These are phyloP conservation scores for Thryonomys swinderianus DNA, from an alignment of 2,113 vertebrate genomes.

Conservation along the genomic window DNA sequence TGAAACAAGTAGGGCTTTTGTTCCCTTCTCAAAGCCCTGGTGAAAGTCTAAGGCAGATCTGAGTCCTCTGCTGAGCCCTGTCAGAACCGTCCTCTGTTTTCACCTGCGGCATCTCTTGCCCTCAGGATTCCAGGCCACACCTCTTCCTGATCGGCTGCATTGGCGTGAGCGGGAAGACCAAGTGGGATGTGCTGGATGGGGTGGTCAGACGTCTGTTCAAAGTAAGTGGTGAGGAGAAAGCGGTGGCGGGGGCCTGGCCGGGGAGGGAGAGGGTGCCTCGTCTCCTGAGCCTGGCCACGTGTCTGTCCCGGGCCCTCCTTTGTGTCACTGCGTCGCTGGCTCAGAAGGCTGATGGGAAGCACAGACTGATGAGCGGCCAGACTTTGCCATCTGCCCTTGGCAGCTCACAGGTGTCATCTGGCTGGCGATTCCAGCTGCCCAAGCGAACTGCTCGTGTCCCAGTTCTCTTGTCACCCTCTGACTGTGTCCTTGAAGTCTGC, in stretches of 20 bases:
- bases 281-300: background rate
- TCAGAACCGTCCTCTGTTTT: conserved; percentile 35
- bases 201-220: conserved; percentile 97
- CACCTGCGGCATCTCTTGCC: conserved; percentile 64
- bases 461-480: background rate
- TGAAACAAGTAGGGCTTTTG: background rate
- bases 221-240: conserved; percentile 84
- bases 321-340: background rate
- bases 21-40: conserved; percentile 49
- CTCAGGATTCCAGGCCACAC: conserved; percentile 90
- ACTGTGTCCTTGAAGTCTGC: background rate
- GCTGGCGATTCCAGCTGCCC: background rate
- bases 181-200: conserved; percentile 98
- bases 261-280: background rate
- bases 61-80: background rate
- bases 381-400: background rate
- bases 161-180: conserved; percentile 98
- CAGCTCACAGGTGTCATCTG: background rate
- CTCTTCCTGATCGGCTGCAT: conserved; percentile 98
- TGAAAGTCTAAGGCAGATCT: conserved; percentile 11
- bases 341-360: background rate
- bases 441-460: background rate
- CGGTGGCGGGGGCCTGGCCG: background rate
- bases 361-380: background rate
- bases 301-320: background rate